Evolutionary conservation across 1,140 invertebrate genomes (phyloP).

Genomic region (Bombus balteatus): DNA sequence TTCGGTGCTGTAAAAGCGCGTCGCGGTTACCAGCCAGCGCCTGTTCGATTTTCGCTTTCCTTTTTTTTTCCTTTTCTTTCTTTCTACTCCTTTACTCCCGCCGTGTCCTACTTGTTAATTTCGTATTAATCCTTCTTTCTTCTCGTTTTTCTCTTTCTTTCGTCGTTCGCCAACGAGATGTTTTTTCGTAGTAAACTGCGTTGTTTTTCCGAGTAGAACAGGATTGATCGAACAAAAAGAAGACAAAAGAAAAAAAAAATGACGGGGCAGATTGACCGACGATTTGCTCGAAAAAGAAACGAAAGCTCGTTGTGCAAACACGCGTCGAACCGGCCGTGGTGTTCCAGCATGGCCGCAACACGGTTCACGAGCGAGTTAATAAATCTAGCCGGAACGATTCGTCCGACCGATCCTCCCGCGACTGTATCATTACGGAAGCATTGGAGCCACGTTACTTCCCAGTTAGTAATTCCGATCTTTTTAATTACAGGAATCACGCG

Average conservation of each 20-base stretch:
- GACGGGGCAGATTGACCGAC: not conserved
- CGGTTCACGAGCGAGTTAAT: conserved; percentile 34
- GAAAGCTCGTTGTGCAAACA: not conserved
- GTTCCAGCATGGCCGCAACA: not conserved
- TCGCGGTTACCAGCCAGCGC: conserved; percentile 29
- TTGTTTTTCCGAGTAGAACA: not conserved
- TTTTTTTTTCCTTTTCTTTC: not conserved
- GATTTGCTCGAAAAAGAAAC: not conserved
- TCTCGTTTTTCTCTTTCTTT: not conserved
- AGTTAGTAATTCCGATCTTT: conserved; percentile 59
- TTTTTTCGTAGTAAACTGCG: not conserved
- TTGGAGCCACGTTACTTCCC: conserved; percentile 50
- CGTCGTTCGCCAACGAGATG: too few relatives aligned
- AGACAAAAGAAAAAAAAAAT: too few relatives aligned
- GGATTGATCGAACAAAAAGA: not conserved
- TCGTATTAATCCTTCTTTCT: not conserved
- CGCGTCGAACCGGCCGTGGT: not conserved
- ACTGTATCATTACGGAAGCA: conserved; percentile 62
- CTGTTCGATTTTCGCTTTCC: conserved; percentile 16
- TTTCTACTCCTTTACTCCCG: not conserved
- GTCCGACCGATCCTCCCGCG: conserved; percentile 42
- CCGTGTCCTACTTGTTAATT: conserved; percentile 36
- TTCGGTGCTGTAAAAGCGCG: conserved; percentile 62
- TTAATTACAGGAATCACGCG: conserved; percentile 74
- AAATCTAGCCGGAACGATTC: conserved; percentile 54